phyloP scores from a whole-genome alignment of 2,797 vertebrate species.

The Hydrolagus colliei region DNA sequence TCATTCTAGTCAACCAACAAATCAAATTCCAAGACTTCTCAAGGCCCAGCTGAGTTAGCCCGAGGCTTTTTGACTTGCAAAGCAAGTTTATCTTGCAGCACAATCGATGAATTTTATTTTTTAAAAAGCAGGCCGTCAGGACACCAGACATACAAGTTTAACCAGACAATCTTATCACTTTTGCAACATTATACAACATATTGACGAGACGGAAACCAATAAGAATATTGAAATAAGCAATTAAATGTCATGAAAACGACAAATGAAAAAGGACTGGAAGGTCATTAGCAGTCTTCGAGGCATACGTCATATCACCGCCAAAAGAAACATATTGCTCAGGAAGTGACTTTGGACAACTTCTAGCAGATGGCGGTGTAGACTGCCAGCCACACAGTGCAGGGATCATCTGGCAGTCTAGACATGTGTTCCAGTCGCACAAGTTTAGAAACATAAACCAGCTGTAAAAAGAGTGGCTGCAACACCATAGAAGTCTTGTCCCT shows the following conservation, averaged over 20 bases:
- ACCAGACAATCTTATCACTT: too few species aligned
- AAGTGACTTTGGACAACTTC: conserved; percentile 17
- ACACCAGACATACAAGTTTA: too few species aligned
- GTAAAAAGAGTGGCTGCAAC: neutral
- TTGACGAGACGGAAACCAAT: neutral
- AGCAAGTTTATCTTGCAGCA: neutral
- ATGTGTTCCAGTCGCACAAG: neutral
- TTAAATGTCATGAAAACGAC: neutral
- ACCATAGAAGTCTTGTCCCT: neutral
- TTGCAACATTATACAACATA: neutral
- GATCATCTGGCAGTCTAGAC: neutral
- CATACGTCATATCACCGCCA: neutral
- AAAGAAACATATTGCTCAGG: neutral
- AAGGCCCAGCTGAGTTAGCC: too few species aligned
- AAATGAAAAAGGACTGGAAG: neutral
- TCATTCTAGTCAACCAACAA: too few species aligned
- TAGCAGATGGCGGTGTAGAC: neutral
- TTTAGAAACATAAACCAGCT: conserved; percentile 6
- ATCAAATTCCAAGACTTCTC: too few species aligned
- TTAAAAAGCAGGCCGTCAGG: too few species aligned
- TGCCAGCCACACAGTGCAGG: neutral
- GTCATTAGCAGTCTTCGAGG: neutral
- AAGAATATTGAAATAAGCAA: neutral
- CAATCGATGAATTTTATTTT: too few species aligned
- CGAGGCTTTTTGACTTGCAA: neutral